Percentiles rank a stretch among this genome's conserved stretches.
Evolutionary conservation across 1,140 invertebrate species (phyloP).

Genomic region (Holotrichia oblita): DNA sequence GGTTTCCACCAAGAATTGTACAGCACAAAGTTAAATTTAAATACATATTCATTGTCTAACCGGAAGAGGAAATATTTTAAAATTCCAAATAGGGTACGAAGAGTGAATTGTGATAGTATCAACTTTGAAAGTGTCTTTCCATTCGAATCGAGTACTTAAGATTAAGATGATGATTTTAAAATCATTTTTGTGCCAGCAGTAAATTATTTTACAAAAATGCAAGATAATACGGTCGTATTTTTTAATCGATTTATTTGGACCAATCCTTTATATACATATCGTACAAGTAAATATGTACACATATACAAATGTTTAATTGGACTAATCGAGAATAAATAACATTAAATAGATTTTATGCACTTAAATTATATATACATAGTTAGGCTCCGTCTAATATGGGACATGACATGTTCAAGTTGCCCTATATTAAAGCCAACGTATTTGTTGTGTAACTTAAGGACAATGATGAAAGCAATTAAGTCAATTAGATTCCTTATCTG

Average conservation of each 20-base stretch:
- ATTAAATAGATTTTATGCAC: too few species aligned
- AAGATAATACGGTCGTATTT: background rate
- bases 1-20: too few species aligned
- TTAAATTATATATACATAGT: too few species aligned
- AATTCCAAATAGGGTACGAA: background rate
- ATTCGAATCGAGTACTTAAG: background rate
- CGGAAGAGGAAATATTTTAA: constrained; percentile 13
- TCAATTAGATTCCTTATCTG: constrained; percentile 13
- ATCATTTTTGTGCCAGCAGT: background rate
- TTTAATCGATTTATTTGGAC: too few species aligned
- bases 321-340: too few species aligned
- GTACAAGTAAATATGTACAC: too few species aligned
- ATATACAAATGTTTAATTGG: too few species aligned
- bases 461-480: constrained; percentile 15
- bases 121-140: background rate
- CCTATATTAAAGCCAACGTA: constrained; percentile 20
- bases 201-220: background rate
- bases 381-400: background rate
- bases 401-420: background rate
- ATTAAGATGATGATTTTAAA: background rate
- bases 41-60: constrained; percentile 1
- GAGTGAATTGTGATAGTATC: background rate
- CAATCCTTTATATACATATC: background rate
- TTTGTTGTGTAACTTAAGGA: constrained; percentile 30
- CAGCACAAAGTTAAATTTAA: background rate